Percentiles rank a stretch among this genome's conserved stretches.
These are phyloP conservation scores for Syngnathoides biaculeatus DNA, from an alignment of 2,113 vertebrate species.

Conservation along the genomic window DNA sequence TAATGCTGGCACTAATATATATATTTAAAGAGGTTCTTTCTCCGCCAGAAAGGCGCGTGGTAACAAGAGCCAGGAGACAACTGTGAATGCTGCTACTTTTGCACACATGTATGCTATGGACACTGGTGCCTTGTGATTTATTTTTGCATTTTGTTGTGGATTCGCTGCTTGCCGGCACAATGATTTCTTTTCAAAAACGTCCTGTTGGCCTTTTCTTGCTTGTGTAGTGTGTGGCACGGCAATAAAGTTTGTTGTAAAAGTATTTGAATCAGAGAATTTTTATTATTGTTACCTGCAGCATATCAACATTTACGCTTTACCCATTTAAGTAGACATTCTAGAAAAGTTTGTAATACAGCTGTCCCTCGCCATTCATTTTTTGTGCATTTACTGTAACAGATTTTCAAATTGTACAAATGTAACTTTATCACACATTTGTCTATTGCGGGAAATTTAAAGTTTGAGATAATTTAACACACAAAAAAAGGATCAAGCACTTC, in stretches of 20 bases:
- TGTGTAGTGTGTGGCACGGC: neutral
- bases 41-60: slow-evolving; percentile 11
- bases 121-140: slow-evolving; percentile 45
- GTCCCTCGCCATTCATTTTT: too few relatives aligned
- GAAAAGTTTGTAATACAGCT: too few relatives aligned
- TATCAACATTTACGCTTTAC: neutral
- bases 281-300: too few relatives aligned
- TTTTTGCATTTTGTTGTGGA: neutral
- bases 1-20: too few relatives aligned
- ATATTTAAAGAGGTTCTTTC: neutral
- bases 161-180: neutral
- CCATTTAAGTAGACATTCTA: too few relatives aligned
- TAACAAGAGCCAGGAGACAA: neutral
- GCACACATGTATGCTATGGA: slow-evolving; percentile 28
- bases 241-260: slow-evolving; percentile 4
- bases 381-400: too few relatives aligned
- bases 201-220: slow-evolving; percentile 2
- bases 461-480: too few relatives aligned
- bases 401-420: too few relatives aligned
- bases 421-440: too few relatives aligned
- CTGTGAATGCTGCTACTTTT: slow-evolving; percentile 30
- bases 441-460: too few relatives aligned
- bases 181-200: neutral
- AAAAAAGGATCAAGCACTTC: too few relatives aligned
- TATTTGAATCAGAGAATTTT: neutral